phyloP scores from a whole-genome alignment of 2,797 vertebrate species.

The Tragelaphus eurycerus region DNA sequence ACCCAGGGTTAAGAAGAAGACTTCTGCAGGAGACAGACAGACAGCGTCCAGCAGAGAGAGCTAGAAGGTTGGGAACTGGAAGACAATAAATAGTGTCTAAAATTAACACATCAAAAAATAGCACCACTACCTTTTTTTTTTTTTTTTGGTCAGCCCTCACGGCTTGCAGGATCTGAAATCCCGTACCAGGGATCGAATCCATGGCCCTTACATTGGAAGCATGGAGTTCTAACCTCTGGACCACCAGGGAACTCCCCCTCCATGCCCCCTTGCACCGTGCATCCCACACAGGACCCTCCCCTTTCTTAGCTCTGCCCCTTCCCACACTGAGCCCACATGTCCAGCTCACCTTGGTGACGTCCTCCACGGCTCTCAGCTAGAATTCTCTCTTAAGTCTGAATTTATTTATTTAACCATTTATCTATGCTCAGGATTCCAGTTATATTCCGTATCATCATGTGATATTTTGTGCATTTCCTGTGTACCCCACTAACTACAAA shows the following conservation, averaged over 20 bases:
- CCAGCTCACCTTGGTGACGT: background rate
- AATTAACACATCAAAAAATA: background rate
- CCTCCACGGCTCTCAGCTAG: background rate
- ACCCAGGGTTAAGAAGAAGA: background rate
- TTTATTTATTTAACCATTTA: background rate
- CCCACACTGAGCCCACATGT: fast-evolving
- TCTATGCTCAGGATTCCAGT: background rate
- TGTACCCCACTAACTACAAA: background rate
- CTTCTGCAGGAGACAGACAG: background rate
- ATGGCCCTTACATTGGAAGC: background rate
- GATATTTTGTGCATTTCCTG: background rate
- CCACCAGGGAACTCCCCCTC: background rate
- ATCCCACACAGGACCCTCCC: background rate
- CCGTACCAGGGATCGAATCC: background rate
- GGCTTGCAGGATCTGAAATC: background rate
- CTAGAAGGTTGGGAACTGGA: background rate
- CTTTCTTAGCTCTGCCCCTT: background rate
- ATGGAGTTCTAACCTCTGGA: background rate
- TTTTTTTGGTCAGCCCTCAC: background rate
- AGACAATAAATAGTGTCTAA: background rate
- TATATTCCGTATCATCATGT: background rate
- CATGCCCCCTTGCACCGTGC: fast-evolving
- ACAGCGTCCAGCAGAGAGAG: background rate
- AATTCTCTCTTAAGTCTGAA: background rate
- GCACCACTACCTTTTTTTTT: background rate